Base-by-base conservation (phyloP, 1,140 invertebrate species). In the Micrasema longulum region DNA sequence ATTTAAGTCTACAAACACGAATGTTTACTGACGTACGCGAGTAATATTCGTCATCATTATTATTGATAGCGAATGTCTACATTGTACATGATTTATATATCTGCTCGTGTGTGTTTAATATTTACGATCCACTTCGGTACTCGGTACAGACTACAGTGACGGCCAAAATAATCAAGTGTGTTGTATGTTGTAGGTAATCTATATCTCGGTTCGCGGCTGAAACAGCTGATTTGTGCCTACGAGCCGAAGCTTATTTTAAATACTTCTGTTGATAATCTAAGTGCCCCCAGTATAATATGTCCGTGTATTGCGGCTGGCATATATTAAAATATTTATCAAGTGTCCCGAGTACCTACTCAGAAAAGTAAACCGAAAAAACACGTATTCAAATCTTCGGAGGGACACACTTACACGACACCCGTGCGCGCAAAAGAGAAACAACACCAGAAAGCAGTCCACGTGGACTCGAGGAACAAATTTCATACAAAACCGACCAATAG, bases 261-360 rank as follows among this genome's bases (percentile, higher is more conserved):
- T 60, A 60, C 55, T 60, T 60, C 62, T 47, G 62, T 47, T 64
- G 45, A 64, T 64, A 64, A 47, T 47, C 38, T 47, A 47, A 64
- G 62, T 64, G 41, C 62, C 62, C 23, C 45, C 62, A 48, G 62
- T 18, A 48, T 64, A 38, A 41, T 43, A 47, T 14, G 41, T 48
- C 14, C 41, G 26, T 48, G 55, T 60, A 48, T 36, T 69, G 67
- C 47, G 67, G 72, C 72, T 50, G 67, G 47, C 72, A 47, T 50
- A 53, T 71, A 74, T 74, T 74, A 74, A 74, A 71, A 74, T 74
- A 74, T 74, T 74, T 74, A 74, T 74, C 73, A 63, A 74, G 67
- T 74, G 72, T 50, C 68, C 68, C 22, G 69, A 74, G 73, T 74
- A 71, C 68, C 68, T 69, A 74, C 73, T 74, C 55, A 68, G 52